Percentiles rank a stretch among this genome's conserved stretches.
These are phyloP conservation scores for Acrocephalus arundinaceus DNA, from an alignment of 2,113 vertebrate species.

Conservation along the genomic window DNA sequence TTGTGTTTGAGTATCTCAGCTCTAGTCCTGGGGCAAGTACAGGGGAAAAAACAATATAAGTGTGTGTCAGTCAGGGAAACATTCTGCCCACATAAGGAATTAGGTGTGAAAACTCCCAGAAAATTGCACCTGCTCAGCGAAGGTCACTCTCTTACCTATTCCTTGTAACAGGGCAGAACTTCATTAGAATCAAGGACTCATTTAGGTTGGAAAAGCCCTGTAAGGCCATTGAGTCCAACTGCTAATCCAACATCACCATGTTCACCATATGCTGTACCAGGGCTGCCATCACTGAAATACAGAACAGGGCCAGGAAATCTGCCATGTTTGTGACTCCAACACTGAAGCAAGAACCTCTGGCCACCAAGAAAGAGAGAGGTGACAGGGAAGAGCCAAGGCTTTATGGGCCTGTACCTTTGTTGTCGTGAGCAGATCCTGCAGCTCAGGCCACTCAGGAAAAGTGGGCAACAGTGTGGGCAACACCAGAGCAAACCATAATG, in stretches of 20 bases:
- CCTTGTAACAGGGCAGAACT: not conserved
- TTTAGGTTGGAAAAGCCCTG: not conserved
- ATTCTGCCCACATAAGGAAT: not conserved
- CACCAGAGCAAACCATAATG: not conserved
- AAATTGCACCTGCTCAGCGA: not conserved
- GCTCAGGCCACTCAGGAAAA: not conserved
- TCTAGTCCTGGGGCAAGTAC: not conserved
- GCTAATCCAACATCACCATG: not conserved
- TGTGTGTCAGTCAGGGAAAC: not conserved
- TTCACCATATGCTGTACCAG: not conserved
- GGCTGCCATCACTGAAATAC: not conserved
- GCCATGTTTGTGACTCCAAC: not conserved
- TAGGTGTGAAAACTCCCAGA: not conserved
- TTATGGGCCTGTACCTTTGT: accelerated
- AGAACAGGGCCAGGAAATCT: not conserved
- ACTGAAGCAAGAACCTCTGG: not conserved
- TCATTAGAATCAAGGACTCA: not conserved
- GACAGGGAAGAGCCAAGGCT: not conserved
- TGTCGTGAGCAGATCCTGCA: not conserved
- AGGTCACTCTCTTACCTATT: not conserved
- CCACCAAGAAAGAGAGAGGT: not conserved
- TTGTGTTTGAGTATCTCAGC: not conserved
- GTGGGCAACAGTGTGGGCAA: not conserved
- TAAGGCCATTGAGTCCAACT: not conserved
- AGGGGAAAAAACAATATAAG: not conserved